Base-by-base conservation (phyloP, 2,888 invertebrate genomes). In the Chrysolina americana region DNA sequence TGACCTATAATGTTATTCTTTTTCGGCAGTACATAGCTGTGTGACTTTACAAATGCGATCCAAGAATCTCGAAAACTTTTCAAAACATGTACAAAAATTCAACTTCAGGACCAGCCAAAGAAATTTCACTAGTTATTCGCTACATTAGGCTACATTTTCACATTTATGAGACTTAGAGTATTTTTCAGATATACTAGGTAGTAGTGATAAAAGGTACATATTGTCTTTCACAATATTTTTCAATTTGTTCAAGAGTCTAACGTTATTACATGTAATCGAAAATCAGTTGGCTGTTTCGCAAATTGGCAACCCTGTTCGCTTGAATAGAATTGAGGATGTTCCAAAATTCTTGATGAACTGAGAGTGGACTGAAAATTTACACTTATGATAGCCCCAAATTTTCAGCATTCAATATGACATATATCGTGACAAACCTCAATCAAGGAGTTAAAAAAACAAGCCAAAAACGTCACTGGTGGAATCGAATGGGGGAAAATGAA, bases 1-100 rank as follows among this genome's bases (percentile, higher is more conserved):
- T 69, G 66, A 70, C 64, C 70, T 76, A 76, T 66, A 71, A 64
- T 65, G 65, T 65, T 75, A 41, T 71, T 73, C 65, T 41, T 72
- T 65, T 71, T 80, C 84, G 86, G 85, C 86, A 85, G 85, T 85
- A 84, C 84, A 82, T 85, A 85, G 85, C 85, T 85, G 84, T 83
- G 82, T 84, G 79, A 83, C 82, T 81, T 83, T 78, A 81, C 83
- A 81, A 82, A 78, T 79, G 80, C 81, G 76, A 78, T 80, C 79
- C 79, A 79, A 80, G 78, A 71, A 53, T 68, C 76, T 75, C 70
- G 69, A 75, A 68, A 73, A 77, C 73, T 72, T 75, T 72, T 75
- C 74, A 72, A 76, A 77, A 77, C 75, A 76, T 78, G 70, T 75
- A 74, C 69, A 76, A 74, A 73, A 70, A 56, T 62, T 66, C 53